Percentiles rank a stretch among this genome's conserved stretches.
phyloP scores from a whole-genome alignment of 2,888 invertebrate species.

The Hypsopygia costalis region DNA sequence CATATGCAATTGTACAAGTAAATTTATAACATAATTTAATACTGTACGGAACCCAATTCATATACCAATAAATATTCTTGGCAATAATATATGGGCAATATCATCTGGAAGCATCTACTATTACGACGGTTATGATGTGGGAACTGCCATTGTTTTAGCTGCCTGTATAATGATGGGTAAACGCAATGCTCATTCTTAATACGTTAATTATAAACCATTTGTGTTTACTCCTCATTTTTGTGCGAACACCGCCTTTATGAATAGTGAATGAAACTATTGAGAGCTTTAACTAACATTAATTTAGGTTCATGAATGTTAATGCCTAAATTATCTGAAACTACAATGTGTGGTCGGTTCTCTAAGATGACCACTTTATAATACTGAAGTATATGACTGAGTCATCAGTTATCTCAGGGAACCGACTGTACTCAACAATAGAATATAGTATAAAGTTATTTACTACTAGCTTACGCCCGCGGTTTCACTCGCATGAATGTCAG shows the following conservation, averaged over 20 bases:
- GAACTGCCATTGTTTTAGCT: conserved; percentile 50
- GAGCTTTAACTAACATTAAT: not conserved
- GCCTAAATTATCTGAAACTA: too few relatives aligned
- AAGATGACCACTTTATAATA: too few relatives aligned
- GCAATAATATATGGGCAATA: conserved; percentile 23
- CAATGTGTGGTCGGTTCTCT: too few relatives aligned
- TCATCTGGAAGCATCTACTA: conserved; percentile 32
- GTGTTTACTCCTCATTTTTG: conserved; percentile 27
- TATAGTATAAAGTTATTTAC: too few relatives aligned
- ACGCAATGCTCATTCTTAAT: conserved; percentile 46
- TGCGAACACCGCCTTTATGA: conserved; percentile 1
- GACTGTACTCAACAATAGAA: too few relatives aligned
- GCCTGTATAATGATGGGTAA: conserved; percentile 52
- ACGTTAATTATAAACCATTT: conserved; percentile 44
- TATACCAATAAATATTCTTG: conserved; percentile 5
- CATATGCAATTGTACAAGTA: too few relatives aligned
- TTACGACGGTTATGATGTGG: conserved; percentile 67
- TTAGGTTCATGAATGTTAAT: too few relatives aligned
- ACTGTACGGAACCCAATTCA: conserved; percentile 18
- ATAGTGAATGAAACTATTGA: conserved; percentile 5
- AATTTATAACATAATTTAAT: conserved; percentile 6
- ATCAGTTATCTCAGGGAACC: too few relatives aligned
- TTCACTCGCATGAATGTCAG: too few relatives aligned
- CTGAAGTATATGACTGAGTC: too few relatives aligned
- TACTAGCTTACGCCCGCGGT: too few relatives aligned